phyloP scores from a whole-genome alignment of 2,113 vertebrate species.

The Percina caprodes region DNA sequence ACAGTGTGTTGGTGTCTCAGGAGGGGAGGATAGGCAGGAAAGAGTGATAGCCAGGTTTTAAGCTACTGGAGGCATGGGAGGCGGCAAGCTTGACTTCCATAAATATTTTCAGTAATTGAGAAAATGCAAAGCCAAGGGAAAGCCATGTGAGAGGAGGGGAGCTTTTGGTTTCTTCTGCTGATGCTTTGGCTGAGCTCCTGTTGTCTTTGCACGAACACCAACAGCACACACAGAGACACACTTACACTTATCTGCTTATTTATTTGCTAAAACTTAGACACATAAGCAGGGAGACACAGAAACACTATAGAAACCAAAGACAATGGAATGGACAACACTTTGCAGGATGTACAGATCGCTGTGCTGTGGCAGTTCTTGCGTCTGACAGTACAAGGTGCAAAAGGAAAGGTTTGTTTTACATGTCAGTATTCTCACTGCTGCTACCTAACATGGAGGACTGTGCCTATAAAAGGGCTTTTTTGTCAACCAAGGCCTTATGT shows the following conservation, averaged over 20 bases:
- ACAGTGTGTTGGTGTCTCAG: neutral
- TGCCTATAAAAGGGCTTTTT: constrained; percentile 29
- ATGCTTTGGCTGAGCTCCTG: constrained; percentile 30
- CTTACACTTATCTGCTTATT: constrained; percentile 9
- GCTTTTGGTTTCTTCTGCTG: constrained; percentile 42
- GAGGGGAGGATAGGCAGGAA: neutral
- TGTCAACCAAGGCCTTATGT: constrained; percentile 32
- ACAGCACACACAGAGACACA: neutral
- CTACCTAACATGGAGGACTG: constrained; percentile 25
- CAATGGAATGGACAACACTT: neutral
- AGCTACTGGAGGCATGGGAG: neutral
- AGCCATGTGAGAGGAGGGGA: constrained; percentile 29
- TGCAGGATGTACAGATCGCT: neutral
- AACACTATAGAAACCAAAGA: neutral
- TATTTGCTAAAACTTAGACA: constrained; percentile 3
- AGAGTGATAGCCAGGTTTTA: neutral
- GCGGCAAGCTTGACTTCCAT: neutral
- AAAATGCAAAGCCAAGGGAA: constrained; percentile 42
- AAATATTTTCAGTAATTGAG: constrained; percentile 62
- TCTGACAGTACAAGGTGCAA: neutral
- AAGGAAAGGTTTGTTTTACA: constrained; percentile 21
- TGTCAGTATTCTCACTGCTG: neutral
- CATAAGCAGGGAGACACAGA: neutral
- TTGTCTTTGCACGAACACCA: constrained; percentile 33
- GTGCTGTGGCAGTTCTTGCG: neutral